Evolutionary conservation across 1,140 invertebrate genomes (phyloP).

Genomic region (Heliconius himera): DNA sequence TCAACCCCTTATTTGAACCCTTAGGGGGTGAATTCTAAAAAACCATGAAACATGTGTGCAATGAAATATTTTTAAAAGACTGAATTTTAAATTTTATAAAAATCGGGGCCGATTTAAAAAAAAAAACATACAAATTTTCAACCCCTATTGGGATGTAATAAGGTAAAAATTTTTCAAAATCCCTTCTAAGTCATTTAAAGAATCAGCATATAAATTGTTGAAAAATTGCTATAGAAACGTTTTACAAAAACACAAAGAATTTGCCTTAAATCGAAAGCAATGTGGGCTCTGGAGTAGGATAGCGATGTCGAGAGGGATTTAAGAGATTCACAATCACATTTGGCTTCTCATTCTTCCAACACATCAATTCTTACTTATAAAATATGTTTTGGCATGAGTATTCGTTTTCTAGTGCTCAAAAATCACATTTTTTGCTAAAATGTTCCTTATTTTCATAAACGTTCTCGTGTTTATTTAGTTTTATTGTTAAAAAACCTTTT

Average conservation of each 20-base stretch:
- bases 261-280: slow-evolving; percentile 4
- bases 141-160: too few species aligned
- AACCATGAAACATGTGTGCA: too few species aligned
- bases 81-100: too few species aligned
- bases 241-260: slow-evolving; percentile 1
- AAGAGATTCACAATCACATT: slow-evolving; percentile 16
- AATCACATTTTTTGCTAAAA: not conserved
- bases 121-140: too few species aligned
- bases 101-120: too few species aligned
- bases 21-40: too few species aligned
- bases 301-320: slow-evolving; percentile 21
- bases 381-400: not conserved
- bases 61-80: too few species aligned
- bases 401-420: not conserved
- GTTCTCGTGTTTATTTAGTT: not conserved
- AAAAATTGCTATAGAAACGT: not conserved
- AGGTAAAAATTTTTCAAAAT: too few species aligned
- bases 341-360: not conserved
- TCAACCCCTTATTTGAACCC: too few species aligned
- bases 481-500: not conserved
- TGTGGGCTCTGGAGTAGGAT: slow-evolving; percentile 5
- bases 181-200: too few species aligned
- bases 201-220: not conserved
- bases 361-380: not conserved
- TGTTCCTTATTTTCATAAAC: not conserved